phyloP scores from a whole-genome alignment of 2,797 vertebrate species.

The Gymnocypris eckloni region DNA sequence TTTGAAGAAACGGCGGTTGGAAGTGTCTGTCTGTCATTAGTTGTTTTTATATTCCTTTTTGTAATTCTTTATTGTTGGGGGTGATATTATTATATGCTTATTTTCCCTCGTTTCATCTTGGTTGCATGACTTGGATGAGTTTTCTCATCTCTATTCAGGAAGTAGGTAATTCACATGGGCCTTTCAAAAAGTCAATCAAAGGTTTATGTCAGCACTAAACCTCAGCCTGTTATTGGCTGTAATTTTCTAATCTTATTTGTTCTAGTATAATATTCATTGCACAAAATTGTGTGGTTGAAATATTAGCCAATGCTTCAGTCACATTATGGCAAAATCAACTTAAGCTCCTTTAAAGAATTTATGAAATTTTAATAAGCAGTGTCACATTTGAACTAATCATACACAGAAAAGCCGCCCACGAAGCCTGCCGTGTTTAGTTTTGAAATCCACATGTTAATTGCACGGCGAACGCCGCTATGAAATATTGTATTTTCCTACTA shows the following conservation, averaged over 20 bases:
- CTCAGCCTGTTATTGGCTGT: constrained; percentile 21
- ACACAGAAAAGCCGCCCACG: constrained; percentile 76
- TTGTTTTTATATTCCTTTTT: constrained; percentile 37
- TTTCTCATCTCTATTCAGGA: neutral
- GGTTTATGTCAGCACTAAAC: constrained; percentile 1
- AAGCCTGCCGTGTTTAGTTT: constrained; percentile 76
- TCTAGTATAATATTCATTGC: constrained; percentile 53
- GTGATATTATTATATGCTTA: constrained; percentile 45
- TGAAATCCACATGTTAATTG: constrained; percentile 85
- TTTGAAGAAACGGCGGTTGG: constrained; percentile 56
- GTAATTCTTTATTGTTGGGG: constrained; percentile 50
- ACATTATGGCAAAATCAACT: constrained; percentile 86
- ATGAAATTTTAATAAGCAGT: constrained; percentile 90
- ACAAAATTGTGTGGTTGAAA: constrained; percentile 73
- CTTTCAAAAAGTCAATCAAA: neutral
- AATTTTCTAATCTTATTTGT: constrained; percentile 28
- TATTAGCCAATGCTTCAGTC: constrained; percentile 77
- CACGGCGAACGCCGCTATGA: constrained; percentile 87
- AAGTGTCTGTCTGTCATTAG: constrained; percentile 59
- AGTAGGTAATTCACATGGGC: neutral
- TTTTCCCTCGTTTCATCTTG: neutral
- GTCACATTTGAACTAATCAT: constrained; percentile 88
- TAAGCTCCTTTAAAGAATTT: constrained; percentile 82
- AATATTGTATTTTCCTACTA: constrained; percentile 76
- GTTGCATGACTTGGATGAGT: constrained; percentile 44